Evolutionary conservation across 37 sponge, comb jelly and placozoan species (phyloP).

Genomic region (Lycopodina hypogea): DNA sequence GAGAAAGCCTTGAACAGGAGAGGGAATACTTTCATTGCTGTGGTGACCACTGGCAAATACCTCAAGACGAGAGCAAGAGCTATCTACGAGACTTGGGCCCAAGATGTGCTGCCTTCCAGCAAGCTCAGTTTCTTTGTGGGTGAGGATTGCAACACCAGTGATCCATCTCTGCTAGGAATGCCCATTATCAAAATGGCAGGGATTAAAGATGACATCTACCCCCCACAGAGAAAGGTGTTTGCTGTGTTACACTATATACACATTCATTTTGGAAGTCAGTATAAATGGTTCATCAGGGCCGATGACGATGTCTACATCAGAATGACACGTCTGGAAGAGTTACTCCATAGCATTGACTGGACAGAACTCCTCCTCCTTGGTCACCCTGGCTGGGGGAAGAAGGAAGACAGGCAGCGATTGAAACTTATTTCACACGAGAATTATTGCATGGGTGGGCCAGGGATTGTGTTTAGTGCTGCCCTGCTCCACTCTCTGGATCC

Average conservation of each 20-base stretch:
- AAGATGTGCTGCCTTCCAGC: slow-evolving; percentile 28
- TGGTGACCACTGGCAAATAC: slow-evolving; percentile 60
- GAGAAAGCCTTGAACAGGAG: background rate
- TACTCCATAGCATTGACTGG: slow-evolving; percentile 51
- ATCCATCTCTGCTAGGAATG: slow-evolving; percentile 12
- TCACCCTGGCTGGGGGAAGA: slow-evolving; percentile 39
- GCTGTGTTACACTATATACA: slow-evolving; percentile 65
- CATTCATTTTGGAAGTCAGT: slow-evolving; percentile 51
- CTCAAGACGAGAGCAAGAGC: slow-evolving; percentile 60
- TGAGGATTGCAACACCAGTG: slow-evolving; percentile 41
- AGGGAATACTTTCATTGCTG: slow-evolving; percentile 48
- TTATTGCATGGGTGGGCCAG: slow-evolving; percentile 84
- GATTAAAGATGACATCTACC: slow-evolving; percentile 57
- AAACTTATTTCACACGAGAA: slow-evolving; percentile 60
- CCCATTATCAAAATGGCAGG: slow-evolving; percentile 50
- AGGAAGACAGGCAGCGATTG: slow-evolving; percentile 37
- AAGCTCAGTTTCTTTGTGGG: slow-evolving; percentile 61
- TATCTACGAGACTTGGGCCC: slow-evolving; percentile 66
- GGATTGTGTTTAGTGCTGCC: slow-evolving; percentile 58
- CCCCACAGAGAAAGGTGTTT: slow-evolving; percentile 61
- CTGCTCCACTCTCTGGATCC: slow-evolving; percentile 40
- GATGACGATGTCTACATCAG: slow-evolving; percentile 70
- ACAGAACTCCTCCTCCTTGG: slow-evolving; percentile 59
- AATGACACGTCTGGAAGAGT: slow-evolving; percentile 11
- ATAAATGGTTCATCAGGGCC: slow-evolving; percentile 77